Conservation (phyloP, 2,113 vertebrate genomes). For the Martes martes region DNA sequence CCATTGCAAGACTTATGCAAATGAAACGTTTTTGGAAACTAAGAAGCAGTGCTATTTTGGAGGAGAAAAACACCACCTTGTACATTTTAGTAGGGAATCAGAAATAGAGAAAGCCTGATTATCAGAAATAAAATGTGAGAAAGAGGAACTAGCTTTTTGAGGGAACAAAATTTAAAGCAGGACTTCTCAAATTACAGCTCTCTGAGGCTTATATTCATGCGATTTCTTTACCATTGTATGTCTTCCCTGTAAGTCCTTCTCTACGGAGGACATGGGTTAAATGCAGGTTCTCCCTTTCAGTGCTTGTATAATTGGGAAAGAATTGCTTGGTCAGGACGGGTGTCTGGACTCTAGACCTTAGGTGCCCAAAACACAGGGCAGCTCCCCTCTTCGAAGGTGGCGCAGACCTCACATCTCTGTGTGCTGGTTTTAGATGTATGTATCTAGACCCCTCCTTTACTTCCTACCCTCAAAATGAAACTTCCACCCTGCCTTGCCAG, state of each 20-base stretch:
- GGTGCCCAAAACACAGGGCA: background rate
- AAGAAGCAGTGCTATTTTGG: constrained; percentile 28
- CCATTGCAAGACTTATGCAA: background rate
- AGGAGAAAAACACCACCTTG: background rate
- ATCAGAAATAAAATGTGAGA: background rate
- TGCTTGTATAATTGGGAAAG: background rate
- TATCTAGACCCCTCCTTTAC: background rate
- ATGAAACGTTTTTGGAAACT: background rate
- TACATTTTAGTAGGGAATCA: background rate
- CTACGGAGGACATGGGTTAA: background rate
- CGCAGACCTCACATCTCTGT: background rate
- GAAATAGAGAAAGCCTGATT: background rate
- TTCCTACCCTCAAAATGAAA: background rate
- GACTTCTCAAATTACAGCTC: background rate
- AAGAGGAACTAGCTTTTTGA: background rate
- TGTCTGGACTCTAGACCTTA: background rate
- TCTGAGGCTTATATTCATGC: no score
- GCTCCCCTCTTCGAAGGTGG: background rate
- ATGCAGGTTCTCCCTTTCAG: background rate
- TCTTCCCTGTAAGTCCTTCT: background rate
- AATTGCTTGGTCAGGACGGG: background rate
- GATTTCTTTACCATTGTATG: background rate
- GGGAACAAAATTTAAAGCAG: background rate
- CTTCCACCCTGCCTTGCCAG: background rate
- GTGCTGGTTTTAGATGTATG: background rate